Conservation (phyloP, 1,140 invertebrate species). For the Drosophila tristis region DNA sequence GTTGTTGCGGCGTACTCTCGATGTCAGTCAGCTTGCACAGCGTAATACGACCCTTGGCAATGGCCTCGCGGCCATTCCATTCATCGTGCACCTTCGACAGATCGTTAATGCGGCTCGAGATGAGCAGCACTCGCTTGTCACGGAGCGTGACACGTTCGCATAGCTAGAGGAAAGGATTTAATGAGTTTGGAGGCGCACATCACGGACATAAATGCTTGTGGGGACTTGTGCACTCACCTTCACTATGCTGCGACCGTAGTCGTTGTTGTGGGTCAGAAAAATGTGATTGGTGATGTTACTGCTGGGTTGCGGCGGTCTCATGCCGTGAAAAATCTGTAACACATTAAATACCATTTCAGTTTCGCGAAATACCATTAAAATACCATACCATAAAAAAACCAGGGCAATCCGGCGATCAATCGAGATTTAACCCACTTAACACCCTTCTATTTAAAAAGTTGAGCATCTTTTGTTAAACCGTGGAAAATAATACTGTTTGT, state of each 20-base stretch:
- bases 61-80: slow-evolving; percentile 10
- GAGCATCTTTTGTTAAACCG: too few relatives aligned
- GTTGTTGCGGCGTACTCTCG: slow-evolving; percentile 40
- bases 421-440: too few relatives aligned
- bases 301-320: slow-evolving; percentile 20
- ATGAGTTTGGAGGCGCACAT: background rate
- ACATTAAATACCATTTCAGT: too few relatives aligned
- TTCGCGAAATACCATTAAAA: too few relatives aligned
- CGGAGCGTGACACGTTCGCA: slow-evolving; percentile 45
- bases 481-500: too few relatives aligned
- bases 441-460: too few relatives aligned
- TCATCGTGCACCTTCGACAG: background rate
- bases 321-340: slow-evolving; percentile 6
- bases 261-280: slow-evolving; percentile 43
- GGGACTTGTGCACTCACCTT: slow-evolving; percentile 33
- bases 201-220: background rate
- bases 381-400: too few relatives aligned
- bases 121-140: slow-evolving; percentile 50
- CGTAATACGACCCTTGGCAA: background rate
- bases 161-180: slow-evolving; percentile 20
- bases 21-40: slow-evolving; percentile 32
- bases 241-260: slow-evolving; percentile 43
- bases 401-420: too few relatives aligned
- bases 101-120: slow-evolving; percentile 34
- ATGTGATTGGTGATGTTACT: slow-evolving; percentile 44